phyloP scores from a whole-genome alignment of 1,140 invertebrate genomes.

The Phocides pigmalion region DNA sequence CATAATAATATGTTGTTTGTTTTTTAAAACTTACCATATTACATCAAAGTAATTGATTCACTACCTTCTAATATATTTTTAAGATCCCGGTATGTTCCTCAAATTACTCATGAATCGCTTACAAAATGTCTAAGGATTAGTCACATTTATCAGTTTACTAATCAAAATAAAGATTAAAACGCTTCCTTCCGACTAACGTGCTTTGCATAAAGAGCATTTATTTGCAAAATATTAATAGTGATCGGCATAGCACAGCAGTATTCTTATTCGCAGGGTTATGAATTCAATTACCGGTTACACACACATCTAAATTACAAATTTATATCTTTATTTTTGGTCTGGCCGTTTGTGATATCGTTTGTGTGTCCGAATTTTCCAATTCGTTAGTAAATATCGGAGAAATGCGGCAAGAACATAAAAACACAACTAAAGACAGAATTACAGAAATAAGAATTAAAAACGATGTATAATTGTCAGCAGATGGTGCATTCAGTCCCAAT shows the following conservation, averaged over 20 bases:
- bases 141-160: neutral
- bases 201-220: neutral
- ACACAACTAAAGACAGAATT: conserved; percentile 27
- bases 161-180: neutral
- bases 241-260: neutral
- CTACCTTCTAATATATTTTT: no score
- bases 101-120: no score
- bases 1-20: no score
- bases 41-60: no score
- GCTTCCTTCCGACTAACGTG: neutral
- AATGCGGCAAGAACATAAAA: neutral
- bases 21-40: no score
- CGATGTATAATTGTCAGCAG: conserved; percentile 49
- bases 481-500: conserved; percentile 39
- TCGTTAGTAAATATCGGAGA: no score
- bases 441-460: conserved; percentile 31
- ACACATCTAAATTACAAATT: no score
- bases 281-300: no score
- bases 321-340: no score
- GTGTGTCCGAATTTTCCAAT: no score
- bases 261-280: neutral
- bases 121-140: neutral
- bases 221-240: neutral
- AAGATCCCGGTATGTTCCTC: no score
- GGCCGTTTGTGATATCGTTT: no score